Percentiles rank a stretch among this genome's conserved stretches.
phyloP scores from a whole-genome alignment of 2,797 vertebrate species.

The Eulemur coronatus region DNA sequence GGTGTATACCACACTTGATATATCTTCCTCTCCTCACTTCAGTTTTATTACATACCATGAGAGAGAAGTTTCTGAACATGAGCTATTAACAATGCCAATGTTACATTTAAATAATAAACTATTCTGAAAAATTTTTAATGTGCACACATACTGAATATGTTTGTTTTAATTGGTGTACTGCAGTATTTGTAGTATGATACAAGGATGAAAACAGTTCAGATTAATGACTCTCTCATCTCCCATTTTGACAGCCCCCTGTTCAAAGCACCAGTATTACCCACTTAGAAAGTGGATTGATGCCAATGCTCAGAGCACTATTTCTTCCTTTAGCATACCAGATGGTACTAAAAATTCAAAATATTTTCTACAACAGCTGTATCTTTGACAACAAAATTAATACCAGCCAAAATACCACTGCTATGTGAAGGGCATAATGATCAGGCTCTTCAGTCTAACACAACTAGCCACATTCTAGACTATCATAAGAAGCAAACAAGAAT shows the following conservation, averaged over 20 bases:
- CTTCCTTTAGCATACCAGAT: conserved; percentile 89
- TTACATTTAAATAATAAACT: conserved; percentile 18
- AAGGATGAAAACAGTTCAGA: conserved; percentile 75
- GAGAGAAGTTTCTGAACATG: not conserved
- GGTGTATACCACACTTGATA: not conserved
- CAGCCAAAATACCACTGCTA: conserved; percentile 73
- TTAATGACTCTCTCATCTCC: conserved; percentile 76
- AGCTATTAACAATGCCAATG: not conserved
- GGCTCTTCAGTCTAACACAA: conserved; percentile 73
- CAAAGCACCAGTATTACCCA: conserved; percentile 81
- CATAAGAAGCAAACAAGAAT: not conserved
- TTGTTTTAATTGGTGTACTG: conserved; percentile 70
- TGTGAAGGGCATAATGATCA: conserved; percentile 79
- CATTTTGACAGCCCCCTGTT: conserved; percentile 75
- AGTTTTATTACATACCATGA: not conserved
- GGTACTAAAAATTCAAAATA: conserved; percentile 87
- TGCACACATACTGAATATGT: conserved; percentile 54
- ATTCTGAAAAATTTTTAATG: conserved; percentile 40
- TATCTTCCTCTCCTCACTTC: not conserved
- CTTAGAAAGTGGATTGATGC: conserved; percentile 83
- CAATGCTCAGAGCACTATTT: conserved; percentile 78
- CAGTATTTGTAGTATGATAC: conserved; percentile 35
- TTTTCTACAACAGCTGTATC: conserved; percentile 89
- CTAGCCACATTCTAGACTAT: conserved; percentile 44
- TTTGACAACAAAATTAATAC: conserved; percentile 91